phyloP scores from a whole-genome alignment of 2,888 invertebrate species.

The Drosophila quasianomalipes region DNA sequence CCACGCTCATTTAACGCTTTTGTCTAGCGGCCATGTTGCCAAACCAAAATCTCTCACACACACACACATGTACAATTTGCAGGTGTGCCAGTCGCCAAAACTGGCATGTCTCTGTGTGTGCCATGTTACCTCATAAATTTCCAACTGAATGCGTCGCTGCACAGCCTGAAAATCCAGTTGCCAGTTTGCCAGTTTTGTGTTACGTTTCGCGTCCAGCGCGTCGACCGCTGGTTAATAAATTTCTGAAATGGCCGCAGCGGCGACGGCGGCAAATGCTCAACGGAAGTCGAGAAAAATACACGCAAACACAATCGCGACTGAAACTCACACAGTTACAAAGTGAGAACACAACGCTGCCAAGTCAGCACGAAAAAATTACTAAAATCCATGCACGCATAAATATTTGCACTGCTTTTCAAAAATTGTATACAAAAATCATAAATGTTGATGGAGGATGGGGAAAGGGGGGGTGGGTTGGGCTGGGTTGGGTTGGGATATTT shows the following conservation, averaged over 20 bases:
- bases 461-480: too few species aligned
- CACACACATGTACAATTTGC: constrained; percentile 21
- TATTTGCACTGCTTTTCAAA: constrained; percentile 69
- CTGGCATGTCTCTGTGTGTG: constrained; percentile 29
- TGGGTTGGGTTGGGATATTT: background rate
- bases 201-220: constrained; percentile 27
- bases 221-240: constrained; percentile 71
- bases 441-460: background rate
- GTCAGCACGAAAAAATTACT: constrained; percentile 30
- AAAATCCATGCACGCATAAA: constrained; percentile 62
- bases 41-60: constrained; percentile 48
- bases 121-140: constrained; percentile 80
- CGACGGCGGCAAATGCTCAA: constrained; percentile 71
- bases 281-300: constrained; percentile 59
- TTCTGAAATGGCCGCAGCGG: constrained; percentile 68
- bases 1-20: constrained; percentile 83
- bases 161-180: constrained; percentile 75
- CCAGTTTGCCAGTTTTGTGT: constrained; percentile 28
- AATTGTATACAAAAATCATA: constrained; percentile 49
- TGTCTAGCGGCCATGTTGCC: constrained; percentile 71
- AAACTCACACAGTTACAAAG: background rate
- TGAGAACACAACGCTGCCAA: constrained; percentile 29
- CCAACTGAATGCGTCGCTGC: constrained; percentile 80
- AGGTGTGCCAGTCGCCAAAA: constrained; percentile 52
- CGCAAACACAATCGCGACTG: constrained; percentile 11